Evolutionary conservation across 2,113 vertebrate species (phyloP).

Genomic region (Orycteropus afer): DNA sequence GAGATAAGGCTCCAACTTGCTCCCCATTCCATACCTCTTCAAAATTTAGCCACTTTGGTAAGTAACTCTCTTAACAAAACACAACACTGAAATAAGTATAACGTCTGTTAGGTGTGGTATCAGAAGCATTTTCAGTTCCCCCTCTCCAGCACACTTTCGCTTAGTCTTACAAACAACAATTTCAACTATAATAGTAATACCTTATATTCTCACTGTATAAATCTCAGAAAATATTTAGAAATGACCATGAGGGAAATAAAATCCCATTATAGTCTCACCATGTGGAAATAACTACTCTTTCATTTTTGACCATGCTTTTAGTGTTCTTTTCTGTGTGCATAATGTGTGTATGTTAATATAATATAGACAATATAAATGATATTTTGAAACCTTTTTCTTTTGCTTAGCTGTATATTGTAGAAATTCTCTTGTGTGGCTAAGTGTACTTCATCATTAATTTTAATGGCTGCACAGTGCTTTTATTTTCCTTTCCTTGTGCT

Average conservation of each 20-base stretch:
- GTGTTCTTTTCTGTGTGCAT: background rate
- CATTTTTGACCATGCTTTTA: background rate
- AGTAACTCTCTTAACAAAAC: background rate
- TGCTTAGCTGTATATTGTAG: background rate
- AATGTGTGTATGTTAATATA: background rate
- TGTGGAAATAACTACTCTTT: background rate
- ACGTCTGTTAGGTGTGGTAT: background rate
- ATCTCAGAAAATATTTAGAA: conserved; percentile 50
- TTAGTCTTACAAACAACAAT: conserved; percentile 44
- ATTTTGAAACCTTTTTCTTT: conserved; percentile 6
- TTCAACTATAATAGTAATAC: conserved; percentile 38
- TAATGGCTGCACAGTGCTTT: background rate
- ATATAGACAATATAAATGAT: background rate
- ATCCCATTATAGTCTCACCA: background rate
- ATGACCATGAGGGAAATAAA: conserved; percentile 36
- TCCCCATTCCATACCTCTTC: background rate
- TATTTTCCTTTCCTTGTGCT: conserved; percentile 13
- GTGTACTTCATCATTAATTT: conserved; percentile 34
- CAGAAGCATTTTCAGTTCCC: background rate
- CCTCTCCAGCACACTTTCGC: background rate
- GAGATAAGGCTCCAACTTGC: background rate
- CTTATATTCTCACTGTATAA: conserved; percentile 12
- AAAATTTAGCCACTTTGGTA: background rate
- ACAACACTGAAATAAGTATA: background rate
- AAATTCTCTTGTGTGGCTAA: background rate